Percentiles rank a stretch among this genome's conserved stretches.
Evolutionary conservation across 2,888 invertebrate species (phyloP).

Genomic region (Dynastes grantii): DNA sequence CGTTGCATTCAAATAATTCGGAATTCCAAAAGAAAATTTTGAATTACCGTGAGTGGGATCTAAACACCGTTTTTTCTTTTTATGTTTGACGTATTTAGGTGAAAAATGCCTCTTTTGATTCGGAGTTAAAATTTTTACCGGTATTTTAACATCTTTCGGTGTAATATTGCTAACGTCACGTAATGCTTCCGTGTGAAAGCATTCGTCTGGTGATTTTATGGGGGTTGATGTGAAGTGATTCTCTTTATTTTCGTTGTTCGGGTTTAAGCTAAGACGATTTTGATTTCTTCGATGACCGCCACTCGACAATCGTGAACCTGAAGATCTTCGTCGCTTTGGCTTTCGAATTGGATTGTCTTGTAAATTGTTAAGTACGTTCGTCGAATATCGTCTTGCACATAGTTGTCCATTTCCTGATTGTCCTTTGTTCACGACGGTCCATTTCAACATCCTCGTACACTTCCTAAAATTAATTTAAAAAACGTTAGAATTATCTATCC

Average conservation of each 20-base stretch:
- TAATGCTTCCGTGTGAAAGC: conserved; percentile 69
- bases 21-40: conserved; percentile 52
- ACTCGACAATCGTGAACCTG: conserved; percentile 69
- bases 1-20: conserved; percentile 65
- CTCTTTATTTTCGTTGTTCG: conserved; percentile 73
- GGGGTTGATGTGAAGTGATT: conserved; percentile 77
- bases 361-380: conserved; percentile 67
- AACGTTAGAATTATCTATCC: not conserved
- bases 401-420: conserved; percentile 45
- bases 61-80: conserved; percentile 67
- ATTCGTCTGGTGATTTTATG: conserved; percentile 69
- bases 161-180: conserved; percentile 79
- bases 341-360: conserved; percentile 69
- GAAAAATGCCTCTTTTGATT: conserved; percentile 34
- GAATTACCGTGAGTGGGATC: conserved; percentile 60
- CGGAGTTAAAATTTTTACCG: conserved; percentile 12
- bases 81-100: conserved; percentile 58
- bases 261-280: conserved; percentile 73
- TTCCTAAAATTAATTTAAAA: conserved; percentile 5
- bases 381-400: conserved; percentile 49
- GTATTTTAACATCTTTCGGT: conserved; percentile 65
- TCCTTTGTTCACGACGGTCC: conserved; percentile 71
- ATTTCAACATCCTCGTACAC: conserved; percentile 75
- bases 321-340: conserved; percentile 69
- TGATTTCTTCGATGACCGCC: conserved; percentile 64